Evolutionary conservation across 2,113 vertebrate genomes (phyloP), one percentile per base, ranked within the genome.

Genomic region (Gymnorhina tibicen): DNA sequence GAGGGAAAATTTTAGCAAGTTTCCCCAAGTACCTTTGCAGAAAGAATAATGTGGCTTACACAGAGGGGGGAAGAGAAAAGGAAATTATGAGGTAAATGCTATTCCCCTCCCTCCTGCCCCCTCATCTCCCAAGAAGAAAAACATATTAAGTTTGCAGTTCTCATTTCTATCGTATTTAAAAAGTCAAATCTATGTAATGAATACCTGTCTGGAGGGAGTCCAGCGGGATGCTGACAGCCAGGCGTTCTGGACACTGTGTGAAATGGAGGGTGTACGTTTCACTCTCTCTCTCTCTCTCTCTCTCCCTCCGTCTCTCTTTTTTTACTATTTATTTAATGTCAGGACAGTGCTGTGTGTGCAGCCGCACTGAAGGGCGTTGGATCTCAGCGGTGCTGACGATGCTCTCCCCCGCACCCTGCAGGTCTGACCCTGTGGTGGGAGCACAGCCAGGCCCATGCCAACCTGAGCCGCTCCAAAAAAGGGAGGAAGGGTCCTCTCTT

Each of bases 1-100:
- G 97, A 98, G 98, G 98, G 98, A 98, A 98, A 98, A 98, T 98
- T 97, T 98, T 98, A 98, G 98, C 97, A 98, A 98, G 97, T 98
- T 98, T 98, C 98, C 98, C 98, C 97, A 98, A 98, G 96, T 98
- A 98, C 97, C 97, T 98, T 98, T 96, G 97, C 96, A 97, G 97
- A 94, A 97, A 98, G 97, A 97, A 97, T 95, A 97, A 98, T 97
- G 97, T 93, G 93, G 92, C 95, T 98, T 97, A 96, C 89, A 92
- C 92, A 95, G 94, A 95, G 92, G 72, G 95, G 96, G 96, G 87
- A 95, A 96, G 85, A 96, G 90, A 95, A 93, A 91, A 91, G 97
- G 94, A 98, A 98, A 98, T 97, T 96, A 95, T 98, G 97, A 98
- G 97, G 96, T 96, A 97, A 97, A 97, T 28, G 68, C 70, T 92